Base-by-base conservation (phyloP, 2,797 vertebrate genomes). In the Geotrypetes seraphini region DNA sequence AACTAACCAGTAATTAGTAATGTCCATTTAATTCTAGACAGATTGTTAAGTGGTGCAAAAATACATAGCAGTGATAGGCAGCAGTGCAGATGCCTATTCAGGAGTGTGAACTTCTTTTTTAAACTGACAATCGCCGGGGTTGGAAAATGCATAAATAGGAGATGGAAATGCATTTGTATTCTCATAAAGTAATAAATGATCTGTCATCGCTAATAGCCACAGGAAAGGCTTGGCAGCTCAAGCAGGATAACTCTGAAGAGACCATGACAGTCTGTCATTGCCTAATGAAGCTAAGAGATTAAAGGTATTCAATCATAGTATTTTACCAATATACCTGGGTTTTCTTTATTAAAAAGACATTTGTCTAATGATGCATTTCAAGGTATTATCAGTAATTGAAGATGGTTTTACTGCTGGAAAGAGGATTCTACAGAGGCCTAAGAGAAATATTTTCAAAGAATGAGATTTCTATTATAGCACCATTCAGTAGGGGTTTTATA, bases 291-390 rank as follows among this genome's bases (percentile, higher is more conserved):
- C 45, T 7, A 14, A 51, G 32, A 46, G 35, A 46, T 45, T 31
- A 60, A 53, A 59, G 38, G 31, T 33, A 34, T 47, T 68, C 45
- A 36, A 28, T 67, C 63, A 57, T 8, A n/a, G 23, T 18, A 31
- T 51, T 70, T 59, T 56, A 58, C 23, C 24, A 34, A 26, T 22
- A 42, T 36, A 50, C 56, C 34, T 53, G 43, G 22, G 51, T 68
- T 55, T 25, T 66, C 55, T 66, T 53, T 63, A 66, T 68, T 64
- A 62, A 64, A 63, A 66, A 57, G 5, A 3, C 38, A 47, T 69
- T 66, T 63, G 41, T 63, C 28, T 62, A 63, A 63, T 23, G 28
- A 51, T 42, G 25, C 48, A 47, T 30, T 36, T 12, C 12, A 29
- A 44, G 21, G 9, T 39, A 25, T 53, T 50, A 43, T 35, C 28